Percentiles rank a stretch among this genome's conserved stretches.
phyloP scores from a whole-genome alignment of 2,888 invertebrate genomes.

The Drosophila formosana region DNA sequence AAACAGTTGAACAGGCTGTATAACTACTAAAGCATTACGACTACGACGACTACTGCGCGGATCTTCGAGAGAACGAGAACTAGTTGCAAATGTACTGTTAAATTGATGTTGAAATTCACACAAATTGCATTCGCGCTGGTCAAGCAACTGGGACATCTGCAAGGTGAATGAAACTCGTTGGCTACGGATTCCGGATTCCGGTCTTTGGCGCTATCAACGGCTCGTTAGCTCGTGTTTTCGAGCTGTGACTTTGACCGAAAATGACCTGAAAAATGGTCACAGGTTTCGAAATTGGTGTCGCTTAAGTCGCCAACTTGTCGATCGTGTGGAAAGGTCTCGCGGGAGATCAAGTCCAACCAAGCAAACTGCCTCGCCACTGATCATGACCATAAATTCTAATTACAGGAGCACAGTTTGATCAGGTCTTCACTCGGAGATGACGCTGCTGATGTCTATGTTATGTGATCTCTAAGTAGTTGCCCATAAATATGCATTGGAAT shows the following conservation, averaged over 20 bases:
- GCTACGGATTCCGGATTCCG: slow-evolving; percentile 12
- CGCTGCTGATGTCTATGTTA: slow-evolving; percentile 20
- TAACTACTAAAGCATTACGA: background rate
- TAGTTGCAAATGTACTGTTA: slow-evolving; percentile 72
- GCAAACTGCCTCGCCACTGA: no score
- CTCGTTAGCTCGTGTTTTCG: slow-evolving; percentile 17
- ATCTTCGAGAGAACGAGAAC: slow-evolving; percentile 44
- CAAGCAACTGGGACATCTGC: slow-evolving; percentile 63
- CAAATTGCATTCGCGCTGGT: slow-evolving; percentile 65
- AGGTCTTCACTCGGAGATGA: background rate
- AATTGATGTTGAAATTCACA: slow-evolving; percentile 65
- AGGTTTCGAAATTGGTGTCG: slow-evolving; percentile 38
- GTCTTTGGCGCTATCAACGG: slow-evolving; percentile 40
- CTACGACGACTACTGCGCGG: slow-evolving; percentile 3
- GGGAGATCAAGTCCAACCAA: slow-evolving; percentile 6
- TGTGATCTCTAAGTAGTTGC: slow-evolving; percentile 32
- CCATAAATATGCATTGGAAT: slow-evolving; percentile 46
- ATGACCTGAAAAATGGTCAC: slow-evolving; percentile 47
- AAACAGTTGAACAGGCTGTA: slow-evolving; percentile 24
- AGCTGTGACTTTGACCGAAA: slow-evolving; percentile 50
- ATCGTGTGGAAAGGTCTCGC: slow-evolving; percentile 28
- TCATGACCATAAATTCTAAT: slow-evolving; percentile 51
- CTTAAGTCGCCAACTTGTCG: slow-evolving; percentile 24
- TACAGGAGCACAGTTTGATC: slow-evolving; percentile 18
- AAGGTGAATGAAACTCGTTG: slow-evolving; percentile 72